Conservation (phyloP, 2,113 vertebrate genomes). For the Alligator sinensis region DNA sequence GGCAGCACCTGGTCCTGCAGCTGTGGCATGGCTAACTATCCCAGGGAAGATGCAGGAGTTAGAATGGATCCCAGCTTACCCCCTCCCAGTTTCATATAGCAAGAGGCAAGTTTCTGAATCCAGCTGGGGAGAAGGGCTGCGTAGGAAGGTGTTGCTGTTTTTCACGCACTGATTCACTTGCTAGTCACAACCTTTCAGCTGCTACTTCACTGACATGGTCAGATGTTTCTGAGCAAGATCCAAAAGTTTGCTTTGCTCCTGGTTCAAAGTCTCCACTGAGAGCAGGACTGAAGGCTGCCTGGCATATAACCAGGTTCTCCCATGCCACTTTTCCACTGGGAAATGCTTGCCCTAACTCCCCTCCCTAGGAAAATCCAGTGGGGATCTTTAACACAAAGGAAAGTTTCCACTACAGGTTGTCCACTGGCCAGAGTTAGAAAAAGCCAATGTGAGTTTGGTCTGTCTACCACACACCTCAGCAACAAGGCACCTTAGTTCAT, state of each 20-base stretch:
- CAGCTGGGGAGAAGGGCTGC: neutral
- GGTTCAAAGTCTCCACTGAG: neutral
- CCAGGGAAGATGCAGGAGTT: neutral
- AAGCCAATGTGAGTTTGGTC: neutral
- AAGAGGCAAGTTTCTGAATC: neutral
- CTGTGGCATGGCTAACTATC: accelerated
- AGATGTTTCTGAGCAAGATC: neutral
- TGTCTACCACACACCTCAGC: neutral
- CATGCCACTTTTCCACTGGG: neutral
- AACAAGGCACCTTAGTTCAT: neutral
- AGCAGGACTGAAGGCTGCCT: neutral
- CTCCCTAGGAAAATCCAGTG: neutral
- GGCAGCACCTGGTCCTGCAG: neutral
- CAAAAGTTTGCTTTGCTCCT: neutral
- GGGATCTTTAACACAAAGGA: neutral
- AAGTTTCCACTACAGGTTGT: accelerated
- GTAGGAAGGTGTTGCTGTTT: neutral
- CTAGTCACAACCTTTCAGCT: neutral
- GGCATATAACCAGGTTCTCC: neutral
- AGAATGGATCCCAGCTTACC: neutral
- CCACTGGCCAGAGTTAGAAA: neutral
- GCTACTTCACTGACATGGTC: neutral
- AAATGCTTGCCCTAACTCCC: neutral
- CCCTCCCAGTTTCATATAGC: neutral
- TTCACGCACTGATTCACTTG: neutral